Conservation (phyloP, 2,797 vertebrate genomes). For the Luscinia luscinia region DNA sequence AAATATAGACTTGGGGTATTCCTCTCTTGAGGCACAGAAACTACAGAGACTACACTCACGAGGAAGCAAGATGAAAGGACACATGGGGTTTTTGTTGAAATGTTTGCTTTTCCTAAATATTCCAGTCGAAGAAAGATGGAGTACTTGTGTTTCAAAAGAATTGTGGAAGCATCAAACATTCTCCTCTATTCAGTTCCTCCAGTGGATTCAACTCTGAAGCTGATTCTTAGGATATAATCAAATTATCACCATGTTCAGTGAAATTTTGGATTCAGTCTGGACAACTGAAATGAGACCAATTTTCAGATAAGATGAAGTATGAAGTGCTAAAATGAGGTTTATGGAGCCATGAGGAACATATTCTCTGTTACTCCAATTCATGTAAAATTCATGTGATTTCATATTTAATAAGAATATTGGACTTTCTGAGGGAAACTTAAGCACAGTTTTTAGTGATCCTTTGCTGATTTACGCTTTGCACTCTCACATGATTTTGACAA, state of each 20-base stretch:
- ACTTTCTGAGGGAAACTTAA: slow-evolving; percentile 9
- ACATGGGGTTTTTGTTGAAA: fast-evolving
- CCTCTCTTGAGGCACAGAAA: not conserved
- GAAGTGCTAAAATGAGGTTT: not conserved
- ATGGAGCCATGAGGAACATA: not conserved
- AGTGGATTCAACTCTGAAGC: not conserved
- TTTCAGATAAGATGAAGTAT: slow-evolving; percentile 12
- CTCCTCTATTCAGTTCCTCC: not conserved
- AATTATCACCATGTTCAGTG: slow-evolving; percentile 3
- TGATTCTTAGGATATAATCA: slow-evolving; percentile 20
- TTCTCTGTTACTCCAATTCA: not conserved
- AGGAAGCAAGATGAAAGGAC: not conserved
- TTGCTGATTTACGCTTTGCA: slow-evolving; percentile 40
- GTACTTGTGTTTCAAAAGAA: not conserved
- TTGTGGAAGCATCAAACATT: not conserved
- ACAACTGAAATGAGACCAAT: not conserved
- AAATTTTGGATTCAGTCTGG: not conserved
- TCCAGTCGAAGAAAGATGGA: not conserved
- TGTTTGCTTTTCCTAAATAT: not conserved
- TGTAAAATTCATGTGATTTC: not conserved
- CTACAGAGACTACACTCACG: not conserved
- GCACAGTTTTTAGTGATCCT: slow-evolving; percentile 17
- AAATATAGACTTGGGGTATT: not conserved
- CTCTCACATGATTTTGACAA: slow-evolving; percentile 54
- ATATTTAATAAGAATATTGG: not conserved